Conservation (phyloP, 2,113 vertebrate genomes). For the Vireo altiloquus region DNA sequence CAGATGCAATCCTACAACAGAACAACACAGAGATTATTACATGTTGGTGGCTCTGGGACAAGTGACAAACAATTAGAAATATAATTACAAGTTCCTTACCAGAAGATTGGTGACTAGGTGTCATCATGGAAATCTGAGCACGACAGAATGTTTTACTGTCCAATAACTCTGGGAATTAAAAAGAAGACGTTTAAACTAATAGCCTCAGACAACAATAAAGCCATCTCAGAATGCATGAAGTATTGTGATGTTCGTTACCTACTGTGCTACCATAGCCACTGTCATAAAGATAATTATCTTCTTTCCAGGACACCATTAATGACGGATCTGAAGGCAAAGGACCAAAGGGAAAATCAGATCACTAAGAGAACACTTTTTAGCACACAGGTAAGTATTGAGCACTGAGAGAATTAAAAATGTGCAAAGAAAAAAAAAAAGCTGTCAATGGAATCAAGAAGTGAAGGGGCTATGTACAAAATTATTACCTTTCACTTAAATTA, state of each 20-base stretch:
- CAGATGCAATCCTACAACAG: background rate
- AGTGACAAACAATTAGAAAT: background rate
- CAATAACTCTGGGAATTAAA: slow-evolving; percentile 67
- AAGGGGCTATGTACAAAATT: background rate
- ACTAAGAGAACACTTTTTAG: background rate
- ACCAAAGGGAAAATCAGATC: background rate
- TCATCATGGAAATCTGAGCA: slow-evolving; percentile 73
- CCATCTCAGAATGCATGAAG: background rate
- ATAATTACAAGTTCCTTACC: slow-evolving; percentile 66
- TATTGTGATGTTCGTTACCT: slow-evolving; percentile 73
- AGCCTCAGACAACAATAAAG: background rate
- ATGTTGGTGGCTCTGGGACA: background rate
- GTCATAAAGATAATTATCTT: slow-evolving; percentile 78
- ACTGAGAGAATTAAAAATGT: background rate
- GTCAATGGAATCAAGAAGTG: background rate
- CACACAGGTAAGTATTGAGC: background rate
- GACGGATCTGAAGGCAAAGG: slow-evolving; percentile 62
- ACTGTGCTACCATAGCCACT: slow-evolving; percentile 80
- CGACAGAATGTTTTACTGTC: slow-evolving; percentile 78
- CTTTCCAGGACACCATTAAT: slow-evolving; percentile 77
- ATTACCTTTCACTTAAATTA: background rate
- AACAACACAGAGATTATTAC: background rate
- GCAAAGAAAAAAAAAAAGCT: background rate
- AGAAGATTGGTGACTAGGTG: slow-evolving; percentile 64
- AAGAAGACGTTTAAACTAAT: background rate